A percentile compares a stretch with the other conserved stretches of the same genome.
Evolutionary conservation across 2,888 invertebrate species (phyloP).

Genomic region (Cyrtodaria siliqua): DNA sequence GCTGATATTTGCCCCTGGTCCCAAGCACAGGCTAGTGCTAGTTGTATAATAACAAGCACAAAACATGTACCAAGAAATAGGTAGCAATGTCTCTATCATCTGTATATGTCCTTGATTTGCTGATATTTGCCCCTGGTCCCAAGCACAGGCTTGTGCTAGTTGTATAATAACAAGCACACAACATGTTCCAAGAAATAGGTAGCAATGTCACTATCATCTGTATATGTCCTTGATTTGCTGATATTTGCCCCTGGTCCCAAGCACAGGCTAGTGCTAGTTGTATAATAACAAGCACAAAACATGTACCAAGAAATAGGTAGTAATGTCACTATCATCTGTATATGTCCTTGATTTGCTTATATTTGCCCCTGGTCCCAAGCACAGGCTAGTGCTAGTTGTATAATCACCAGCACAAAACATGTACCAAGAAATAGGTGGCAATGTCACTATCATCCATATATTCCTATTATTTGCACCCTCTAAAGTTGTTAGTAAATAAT

Average conservation of each 20-base stretch:
- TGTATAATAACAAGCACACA: slow-evolving; percentile 5
- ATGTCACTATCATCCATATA: too few species aligned
- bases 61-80: slow-evolving; percentile 17
- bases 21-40: slow-evolving; percentile 28
- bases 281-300: neutral
- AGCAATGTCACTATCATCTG: neutral
- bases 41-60: slow-evolving; percentile 16
- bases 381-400: too few species aligned
- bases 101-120: neutral
- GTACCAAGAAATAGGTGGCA: slow-evolving; percentile 23
- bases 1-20: slow-evolving; percentile 4
- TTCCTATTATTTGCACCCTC: too few species aligned
- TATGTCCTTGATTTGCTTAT: too few species aligned
- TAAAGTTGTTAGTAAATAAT: too few species aligned
- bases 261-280: slow-evolving; percentile 24
- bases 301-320: too few species aligned
- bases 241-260: slow-evolving; percentile 18
- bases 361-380: too few species aligned
- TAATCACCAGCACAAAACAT: neutral
- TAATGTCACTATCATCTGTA: too few species aligned
- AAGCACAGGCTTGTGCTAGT: slow-evolving; percentile 27
- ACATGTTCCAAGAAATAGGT: slow-evolving; percentile 13
- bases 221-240: slow-evolving; percentile 6
- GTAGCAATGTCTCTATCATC: neutral
- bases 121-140: slow-evolving; percentile 8